Evolutionary conservation across 2,888 invertebrate genomes (phyloP).

Genomic region (Aphrophora alni): DNA sequence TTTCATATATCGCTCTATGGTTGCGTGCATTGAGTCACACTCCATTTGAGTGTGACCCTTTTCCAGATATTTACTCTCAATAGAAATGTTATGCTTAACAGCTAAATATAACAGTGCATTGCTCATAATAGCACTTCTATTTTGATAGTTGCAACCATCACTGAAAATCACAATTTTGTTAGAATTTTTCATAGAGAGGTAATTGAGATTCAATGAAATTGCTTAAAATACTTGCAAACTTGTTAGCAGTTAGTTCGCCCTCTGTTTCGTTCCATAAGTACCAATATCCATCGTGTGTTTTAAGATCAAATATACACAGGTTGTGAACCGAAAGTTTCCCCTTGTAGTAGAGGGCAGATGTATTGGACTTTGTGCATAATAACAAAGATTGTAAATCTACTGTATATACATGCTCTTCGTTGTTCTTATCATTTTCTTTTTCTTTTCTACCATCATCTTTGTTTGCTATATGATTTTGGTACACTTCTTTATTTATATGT

Average conservation of each 20-base stretch:
- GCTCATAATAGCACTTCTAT: slow-evolving; percentile 28
- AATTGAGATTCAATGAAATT: slow-evolving; percentile 20
- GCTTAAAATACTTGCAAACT: slow-evolving; percentile 22
- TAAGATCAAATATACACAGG: slow-evolving; percentile 14
- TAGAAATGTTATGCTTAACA: background rate
- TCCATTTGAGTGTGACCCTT: too few relatives aligned
- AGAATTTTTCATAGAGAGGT: slow-evolving; percentile 14
- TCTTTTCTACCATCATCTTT: slow-evolving; percentile 20
- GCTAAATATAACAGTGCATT: slow-evolving; percentile 22
- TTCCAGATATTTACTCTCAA: too few relatives aligned
- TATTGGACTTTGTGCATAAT: slow-evolving; percentile 12
- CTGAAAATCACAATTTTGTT: slow-evolving; percentile 18
- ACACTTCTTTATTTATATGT: slow-evolving; percentile 19
- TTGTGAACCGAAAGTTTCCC: slow-evolving; percentile 18
- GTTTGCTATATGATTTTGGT: slow-evolving; percentile 9
- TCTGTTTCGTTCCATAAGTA: slow-evolving; percentile 26
- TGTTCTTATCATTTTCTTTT: slow-evolving; percentile 8
- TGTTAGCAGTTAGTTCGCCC: slow-evolving; percentile 25
- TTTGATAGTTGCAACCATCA: slow-evolving; percentile 28
- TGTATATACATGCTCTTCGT: slow-evolving; percentile 16
- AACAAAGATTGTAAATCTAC: slow-evolving; percentile 21
- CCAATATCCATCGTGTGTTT: slow-evolving; percentile 21
- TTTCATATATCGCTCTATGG: too few relatives aligned
- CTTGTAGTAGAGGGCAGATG: slow-evolving; percentile 28
- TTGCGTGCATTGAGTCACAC: too few relatives aligned